These are phyloP conservation scores for Lycia hirtaria DNA, from an alignment of 2,888 invertebrate species.

Conservation along the genomic window DNA sequence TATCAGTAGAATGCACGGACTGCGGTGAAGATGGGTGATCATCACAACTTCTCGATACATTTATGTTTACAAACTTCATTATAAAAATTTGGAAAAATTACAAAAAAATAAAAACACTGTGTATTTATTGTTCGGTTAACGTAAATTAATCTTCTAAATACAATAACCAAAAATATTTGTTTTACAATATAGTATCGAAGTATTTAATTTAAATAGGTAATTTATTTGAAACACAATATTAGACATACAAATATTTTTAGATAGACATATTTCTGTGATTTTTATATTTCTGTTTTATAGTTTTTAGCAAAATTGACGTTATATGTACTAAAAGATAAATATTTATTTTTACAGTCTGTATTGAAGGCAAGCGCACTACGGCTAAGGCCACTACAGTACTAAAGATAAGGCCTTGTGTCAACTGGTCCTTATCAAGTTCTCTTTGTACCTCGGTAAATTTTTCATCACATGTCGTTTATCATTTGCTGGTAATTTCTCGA, in stretches of 20 bases:
- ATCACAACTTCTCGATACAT: constrained; percentile 38
- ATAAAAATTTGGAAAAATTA: background rate
- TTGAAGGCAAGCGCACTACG: background rate
- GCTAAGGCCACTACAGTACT: constrained; percentile 9
- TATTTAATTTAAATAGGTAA: too few species aligned
- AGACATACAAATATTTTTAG: too few species aligned
- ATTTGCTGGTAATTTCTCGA: background rate
- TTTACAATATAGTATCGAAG: too few species aligned
- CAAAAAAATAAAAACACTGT: background rate
- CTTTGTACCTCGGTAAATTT: background rate
- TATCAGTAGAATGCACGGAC: constrained; percentile 64
- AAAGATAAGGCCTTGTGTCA: constrained; percentile 19
- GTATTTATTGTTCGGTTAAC: too few species aligned
- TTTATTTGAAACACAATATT: too few species aligned
- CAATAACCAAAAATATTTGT: too few species aligned
- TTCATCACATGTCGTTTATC: constrained; percentile 12
- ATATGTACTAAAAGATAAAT: background rate
- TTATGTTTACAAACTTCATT: constrained; percentile 54
- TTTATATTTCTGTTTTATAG: too few species aligned
- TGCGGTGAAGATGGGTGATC: constrained; percentile 61
- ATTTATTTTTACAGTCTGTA: constrained; percentile 8
- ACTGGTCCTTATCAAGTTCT: constrained; percentile 8
- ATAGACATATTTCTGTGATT: too few species aligned
- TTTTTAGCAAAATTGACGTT: background rate
- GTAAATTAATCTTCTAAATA: too few species aligned